Evolutionary conservation across 1,140 invertebrate species (phyloP).

Genomic region (Neodiprion lecontei): DNA sequence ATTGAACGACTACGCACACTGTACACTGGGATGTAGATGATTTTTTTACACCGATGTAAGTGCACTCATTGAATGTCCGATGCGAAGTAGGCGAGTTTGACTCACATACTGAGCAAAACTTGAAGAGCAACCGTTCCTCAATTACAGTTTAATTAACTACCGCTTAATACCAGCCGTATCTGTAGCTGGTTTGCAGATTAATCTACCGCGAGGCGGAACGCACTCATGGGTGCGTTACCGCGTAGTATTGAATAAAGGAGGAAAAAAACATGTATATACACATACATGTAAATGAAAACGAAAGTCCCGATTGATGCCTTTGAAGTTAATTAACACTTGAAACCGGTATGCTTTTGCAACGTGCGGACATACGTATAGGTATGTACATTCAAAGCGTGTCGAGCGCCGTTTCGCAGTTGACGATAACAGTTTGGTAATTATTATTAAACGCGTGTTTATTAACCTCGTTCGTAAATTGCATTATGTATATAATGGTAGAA

Average conservation of each 20-base stretch:
- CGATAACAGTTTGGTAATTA: background rate
- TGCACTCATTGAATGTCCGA: no score
- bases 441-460: background rate
- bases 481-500: background rate
- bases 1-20: no score
- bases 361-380: no score
- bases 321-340: slow-evolving; percentile 3
- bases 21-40: no score
- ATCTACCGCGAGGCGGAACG: no score
- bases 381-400: background rate
- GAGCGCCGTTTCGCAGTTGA: background rate
- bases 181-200: background rate
- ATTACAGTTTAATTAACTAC: background rate
- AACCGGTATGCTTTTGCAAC: background rate
- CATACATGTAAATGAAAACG: background rate
- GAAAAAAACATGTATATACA: no score
- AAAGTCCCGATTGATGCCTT: background rate
- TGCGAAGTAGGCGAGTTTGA: no score
- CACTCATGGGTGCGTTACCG: no score
- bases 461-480: background rate
- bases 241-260: no score
- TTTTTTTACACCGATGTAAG: no score
- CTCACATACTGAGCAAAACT: no score
- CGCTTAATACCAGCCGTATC: background rate
- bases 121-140: background rate